These are phyloP conservation scores for Dryas iulia DNA, from an alignment of 1,140 invertebrate species.

Conservation along the genomic window DNA sequence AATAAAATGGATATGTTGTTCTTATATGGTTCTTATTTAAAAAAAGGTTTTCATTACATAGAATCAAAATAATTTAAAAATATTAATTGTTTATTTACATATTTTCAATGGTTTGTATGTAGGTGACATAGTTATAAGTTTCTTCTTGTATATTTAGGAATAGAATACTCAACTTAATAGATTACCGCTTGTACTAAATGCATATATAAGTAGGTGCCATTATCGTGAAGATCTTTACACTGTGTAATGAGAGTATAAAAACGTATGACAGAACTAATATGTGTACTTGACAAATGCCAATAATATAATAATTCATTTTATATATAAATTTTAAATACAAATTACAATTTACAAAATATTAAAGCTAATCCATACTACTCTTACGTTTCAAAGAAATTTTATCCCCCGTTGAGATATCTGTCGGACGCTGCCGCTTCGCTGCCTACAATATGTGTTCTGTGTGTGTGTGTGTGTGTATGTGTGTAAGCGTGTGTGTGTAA, in stretches of 20 bases:
- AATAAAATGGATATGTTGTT: constrained; percentile 72
- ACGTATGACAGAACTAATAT: too few relatives aligned
- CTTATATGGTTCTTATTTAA: constrained; percentile 47
- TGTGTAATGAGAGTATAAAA: too few relatives aligned
- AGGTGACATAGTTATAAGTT: too few relatives aligned
- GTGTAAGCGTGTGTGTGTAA: constrained; percentile 35
- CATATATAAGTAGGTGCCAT: too few relatives aligned
- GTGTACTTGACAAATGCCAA: too few relatives aligned
- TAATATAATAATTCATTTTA: too few relatives aligned
- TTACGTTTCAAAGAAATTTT: constrained; percentile 66
- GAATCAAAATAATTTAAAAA: not conserved
- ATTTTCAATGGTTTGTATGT: too few relatives aligned
- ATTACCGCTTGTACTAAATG: too few relatives aligned
- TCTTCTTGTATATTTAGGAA: too few relatives aligned
- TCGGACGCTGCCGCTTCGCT: constrained; percentile 54
- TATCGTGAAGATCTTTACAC: too few relatives aligned
- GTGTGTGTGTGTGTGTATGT: constrained; percentile 34
- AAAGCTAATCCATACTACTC: constrained; percentile 51
- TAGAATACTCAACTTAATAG: too few relatives aligned
- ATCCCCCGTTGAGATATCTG: constrained; percentile 72
- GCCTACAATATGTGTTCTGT: constrained; percentile 30
- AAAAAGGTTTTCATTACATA: constrained; percentile 17
- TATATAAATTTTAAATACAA: too few relatives aligned
- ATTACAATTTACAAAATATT: not conserved
- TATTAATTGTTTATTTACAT: not conserved